Base-by-base conservation (phyloP, 2,888 invertebrate genomes). In the Habrosyne pyritoides region DNA sequence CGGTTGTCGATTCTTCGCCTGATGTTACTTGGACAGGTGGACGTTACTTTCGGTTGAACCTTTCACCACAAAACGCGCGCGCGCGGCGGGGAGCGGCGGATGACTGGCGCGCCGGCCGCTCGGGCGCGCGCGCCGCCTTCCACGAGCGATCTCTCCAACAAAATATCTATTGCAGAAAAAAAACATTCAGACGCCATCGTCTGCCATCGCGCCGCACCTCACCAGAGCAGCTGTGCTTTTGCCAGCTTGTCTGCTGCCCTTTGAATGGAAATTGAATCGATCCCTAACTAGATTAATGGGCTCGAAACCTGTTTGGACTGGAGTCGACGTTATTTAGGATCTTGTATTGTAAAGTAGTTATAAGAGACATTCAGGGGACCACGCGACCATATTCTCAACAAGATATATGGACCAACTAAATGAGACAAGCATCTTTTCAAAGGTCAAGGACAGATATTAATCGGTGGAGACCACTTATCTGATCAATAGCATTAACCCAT, bases 141-240 rank as follows among this genome's bases (percentile, higher is more conserved):
- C 82, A 84, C 86, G 88, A 74, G 79, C 83, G 84, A 86, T 87
- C 89, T 86, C 87, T 83, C 87, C 81, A 66, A 69, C 68, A 73
- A 67, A 69, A 75, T 79, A 77, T 77, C 82, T 79, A 79, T 76
- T 76, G 78, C 79, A 72, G 73, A 76, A 79, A 84, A 84, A 82
- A 83, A 82, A 77, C 71, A 74, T 73, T 71, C 72, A 72, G 71
- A 70, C 63, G 64, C 59, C 60, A 42, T 1, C 18, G 36, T 14
- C 36, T 42, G 59, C 60, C 64, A 53, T 66, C 66, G 63, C 69
- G 71, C 67, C 61, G 64, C 77, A 70, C 80, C 75, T 79, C 79
- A 80, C 79, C 33, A n/a, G 30, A 30, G 10, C 81, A 76, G 79
- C 79, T 81, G 79, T 75, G 74, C 76, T 77, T 70, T 77, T 73